Evolutionary conservation across 2,888 invertebrate genomes (phyloP), one percentile per base, ranked within the genome.

Genomic region (Carterocephalus palaemon): DNA sequence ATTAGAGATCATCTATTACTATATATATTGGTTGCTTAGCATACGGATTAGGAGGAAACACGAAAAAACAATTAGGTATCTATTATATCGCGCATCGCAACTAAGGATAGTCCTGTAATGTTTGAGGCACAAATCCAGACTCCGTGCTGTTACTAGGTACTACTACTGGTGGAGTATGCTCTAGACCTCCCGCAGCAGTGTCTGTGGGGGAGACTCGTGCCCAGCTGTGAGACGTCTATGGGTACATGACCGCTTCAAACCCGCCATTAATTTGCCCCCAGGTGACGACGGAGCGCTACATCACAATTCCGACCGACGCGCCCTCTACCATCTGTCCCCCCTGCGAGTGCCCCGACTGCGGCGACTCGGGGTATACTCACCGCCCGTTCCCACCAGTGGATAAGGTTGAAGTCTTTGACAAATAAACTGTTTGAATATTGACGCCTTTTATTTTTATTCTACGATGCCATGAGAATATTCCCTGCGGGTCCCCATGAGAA

Each of bases 271-370:
- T n/a, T n/a, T n/a, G n/a, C n/a, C 55, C 53, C 0, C 58, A 75
- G 75, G 62, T 68, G 4, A 66, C 62, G 0, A 62, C 67, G 0
- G 60, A 60, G 0, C 43, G 53, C 0, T 62, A 64, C 19, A 61
- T 72, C 5, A 65, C 70, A 0, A 7, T 54, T 0, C 50, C 70
- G 0, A 68, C 72, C 0, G 61, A 64, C 2, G 20, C 54, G 0
- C 13, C 60, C 0, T 47, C 69, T 0, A 73, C 77, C 0, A 0
- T 64, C 0, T 78, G 78, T 33, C 78, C 78, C 0, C 75, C 76
- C 0, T 77, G 77, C 26, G 46, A 54, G 3, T 62, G 62, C 24
- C 51, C 54, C 0, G 10, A 40, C 10, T 48, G 48, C 29, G 7
- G 6, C 13, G 4, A n/a, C n/a, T n/a, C n/a, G n/a, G n/a, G n/a